These are phyloP conservation scores for Tetragonula clypearis DNA, from an alignment of 1,140 invertebrate genomes.

Conservation along the genomic window DNA sequence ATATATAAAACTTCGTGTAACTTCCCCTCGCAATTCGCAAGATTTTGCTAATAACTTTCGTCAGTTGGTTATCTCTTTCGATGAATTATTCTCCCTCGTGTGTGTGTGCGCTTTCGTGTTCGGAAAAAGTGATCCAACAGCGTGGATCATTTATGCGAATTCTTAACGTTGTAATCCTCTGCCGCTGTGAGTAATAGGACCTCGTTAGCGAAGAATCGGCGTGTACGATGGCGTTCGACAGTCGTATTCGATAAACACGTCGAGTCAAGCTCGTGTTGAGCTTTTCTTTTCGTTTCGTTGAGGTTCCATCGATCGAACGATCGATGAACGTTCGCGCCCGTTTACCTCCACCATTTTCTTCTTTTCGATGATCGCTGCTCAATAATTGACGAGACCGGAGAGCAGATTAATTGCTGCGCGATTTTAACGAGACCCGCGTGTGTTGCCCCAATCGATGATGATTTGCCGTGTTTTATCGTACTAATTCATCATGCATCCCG, in stretches of 20 bases:
- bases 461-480: not conserved
- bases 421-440: constrained; percentile 53
- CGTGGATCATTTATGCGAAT: not conserved
- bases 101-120: not conserved
- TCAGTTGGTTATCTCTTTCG: too few relatives aligned
- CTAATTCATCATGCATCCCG: not conserved
- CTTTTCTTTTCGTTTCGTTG: constrained; percentile 50
- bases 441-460: constrained; percentile 12
- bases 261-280: constrained; percentile 30
- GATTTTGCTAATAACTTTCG: too few relatives aligned
- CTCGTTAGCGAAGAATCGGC: constrained; percentile 53
- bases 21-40: too few relatives aligned
- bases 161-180: not conserved
- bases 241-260: constrained; percentile 37
- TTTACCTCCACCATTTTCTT: constrained; percentile 48
- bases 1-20: not conserved
- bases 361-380: constrained; percentile 37
- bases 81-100: not conserved
- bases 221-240: constrained; percentile 32
- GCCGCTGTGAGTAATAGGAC: constrained; percentile 53
- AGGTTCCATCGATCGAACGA: constrained; percentile 20
- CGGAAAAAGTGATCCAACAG: not conserved
- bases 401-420: constrained; percentile 51
- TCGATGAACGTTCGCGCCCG: not conserved
- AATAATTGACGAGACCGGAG: constrained; percentile 54